Evolutionary conservation across 2,888 invertebrate genomes (phyloP), one percentile per base, ranked within the genome.

Genomic region (Drosophila phalerata): DNA sequence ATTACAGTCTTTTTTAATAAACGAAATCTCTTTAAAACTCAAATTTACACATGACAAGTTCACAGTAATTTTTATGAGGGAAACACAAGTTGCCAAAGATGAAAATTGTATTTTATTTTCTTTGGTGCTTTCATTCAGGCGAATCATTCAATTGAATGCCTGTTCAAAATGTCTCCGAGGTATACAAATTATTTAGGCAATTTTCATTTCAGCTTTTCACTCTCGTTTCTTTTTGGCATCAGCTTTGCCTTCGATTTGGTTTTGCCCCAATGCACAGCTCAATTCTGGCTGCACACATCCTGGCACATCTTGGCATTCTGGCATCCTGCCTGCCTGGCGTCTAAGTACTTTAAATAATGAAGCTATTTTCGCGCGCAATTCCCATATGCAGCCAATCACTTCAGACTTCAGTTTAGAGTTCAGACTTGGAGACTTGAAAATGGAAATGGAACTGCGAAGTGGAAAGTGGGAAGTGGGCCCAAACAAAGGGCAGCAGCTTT

Each of bases 341-440:
- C 79, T 88, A 79, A 74, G 75, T 77, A 88, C 84, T 88, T 84
- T 88, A 86, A 85, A 86, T 88, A 88, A 85, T 85, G 84, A 85
- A 85, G 84, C 87, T 76, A 81, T 84, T 84, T 84, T 88, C 84
- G 84, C 84, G 88, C 88, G 75, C 87, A 86, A 84, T 85, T 85
- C 84, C 84, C 84, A 85, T 72, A 84, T 76, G 84, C 85, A 84
- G 87, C 76, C 84, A 85, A 85, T 85, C 88, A 85, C 84, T 88
- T 86, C 70, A 74, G 79, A 65, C 52, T 47, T 60, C 38, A 30
- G 17, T 58, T 40, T 55, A 42, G 68, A 56, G 52, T 58, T 45
- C 42, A 62, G 60, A 56, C 51, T 51, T 30, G 28, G 15, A 37
- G 28, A 42, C 34, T 17, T 9, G 32, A 3, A 4, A 32, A 13